phyloP scores from a whole-genome alignment of 2,888 invertebrate genomes.

The Troides oblongomaculatus region DNA sequence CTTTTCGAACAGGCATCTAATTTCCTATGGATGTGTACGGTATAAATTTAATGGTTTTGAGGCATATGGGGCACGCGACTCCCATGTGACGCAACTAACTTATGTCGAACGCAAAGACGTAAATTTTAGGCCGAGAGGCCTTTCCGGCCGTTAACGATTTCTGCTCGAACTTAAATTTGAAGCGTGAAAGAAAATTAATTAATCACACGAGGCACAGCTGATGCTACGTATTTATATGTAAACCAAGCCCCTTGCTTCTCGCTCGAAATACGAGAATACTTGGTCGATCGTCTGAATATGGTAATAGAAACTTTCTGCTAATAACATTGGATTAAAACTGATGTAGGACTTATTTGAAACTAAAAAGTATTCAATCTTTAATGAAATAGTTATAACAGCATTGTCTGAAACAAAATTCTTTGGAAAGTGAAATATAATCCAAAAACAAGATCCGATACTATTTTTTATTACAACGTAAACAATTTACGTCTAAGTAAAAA shows the following conservation, averaged over 20 bases:
- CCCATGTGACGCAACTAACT: conserved; percentile 68
- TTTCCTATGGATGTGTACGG: conserved; percentile 69
- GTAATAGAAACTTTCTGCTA: not conserved
- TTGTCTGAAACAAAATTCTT: no score
- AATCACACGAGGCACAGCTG: conserved; percentile 62
- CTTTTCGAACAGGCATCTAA: conserved; percentile 69
- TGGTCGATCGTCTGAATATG: not conserved
- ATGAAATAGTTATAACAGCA: no score
- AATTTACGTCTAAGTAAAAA: no score
- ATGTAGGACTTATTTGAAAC: no score
- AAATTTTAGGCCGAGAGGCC: conserved; percentile 75
- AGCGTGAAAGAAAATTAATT: conserved; percentile 76
- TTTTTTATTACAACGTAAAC: no score
- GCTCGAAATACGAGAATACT: not conserved
- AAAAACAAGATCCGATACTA: no score
- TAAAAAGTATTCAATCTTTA: no score
- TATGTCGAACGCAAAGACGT: conserved; percentile 65
- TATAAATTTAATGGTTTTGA: conserved; percentile 72
- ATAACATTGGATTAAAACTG: no score
- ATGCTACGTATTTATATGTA: conserved; percentile 31
- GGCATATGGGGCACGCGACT: conserved; percentile 68
- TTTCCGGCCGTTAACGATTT: conserved; percentile 74
- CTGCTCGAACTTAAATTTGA: conserved; percentile 65
- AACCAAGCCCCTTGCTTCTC: conserved; percentile 18
- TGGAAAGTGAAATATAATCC: no score